phyloP scores from a whole-genome alignment of 2,888 invertebrate species.

The Willowsia nigromaculata region DNA sequence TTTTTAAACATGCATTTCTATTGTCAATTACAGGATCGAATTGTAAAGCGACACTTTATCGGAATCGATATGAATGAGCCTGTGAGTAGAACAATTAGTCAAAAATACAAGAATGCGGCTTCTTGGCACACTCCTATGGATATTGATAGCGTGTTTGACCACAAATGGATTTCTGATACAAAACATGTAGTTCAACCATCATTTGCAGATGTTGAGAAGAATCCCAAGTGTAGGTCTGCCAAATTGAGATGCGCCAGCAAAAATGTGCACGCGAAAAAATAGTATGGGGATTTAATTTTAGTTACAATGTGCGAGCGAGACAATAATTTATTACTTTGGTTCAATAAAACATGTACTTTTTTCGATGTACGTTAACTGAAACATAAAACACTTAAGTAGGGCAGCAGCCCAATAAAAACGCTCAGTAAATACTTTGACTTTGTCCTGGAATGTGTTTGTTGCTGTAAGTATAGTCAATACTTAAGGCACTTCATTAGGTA shows the following conservation, averaged over 20 bases:
- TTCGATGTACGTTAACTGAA: too few species aligned
- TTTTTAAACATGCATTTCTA: too few species aligned
- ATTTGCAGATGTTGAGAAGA: slow-evolving; percentile 87
- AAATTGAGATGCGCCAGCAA: slow-evolving; percentile 92
- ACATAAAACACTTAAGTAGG: too few species aligned
- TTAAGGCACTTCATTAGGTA: too few species aligned
- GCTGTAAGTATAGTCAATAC: too few species aligned
- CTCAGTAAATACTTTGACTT: too few species aligned
- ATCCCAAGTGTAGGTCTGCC: slow-evolving; percentile 94
- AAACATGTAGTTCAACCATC: slow-evolving; percentile 90
- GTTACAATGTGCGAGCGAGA: too few species aligned
- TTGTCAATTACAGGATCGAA: slow-evolving; percentile 95
- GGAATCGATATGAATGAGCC: slow-evolving; percentile 88
- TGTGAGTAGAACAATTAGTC: slow-evolving; percentile 85
- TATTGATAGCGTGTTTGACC: slow-evolving; percentile 84
- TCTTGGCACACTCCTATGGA: slow-evolving; percentile 84
- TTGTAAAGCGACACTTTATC: slow-evolving; percentile 93
- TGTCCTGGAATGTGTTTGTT: too few species aligned
- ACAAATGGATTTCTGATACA: slow-evolving; percentile 88
- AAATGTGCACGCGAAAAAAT: background rate
- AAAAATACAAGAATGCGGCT: slow-evolving; percentile 86
- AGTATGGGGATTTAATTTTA: background rate
- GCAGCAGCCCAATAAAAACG: too few species aligned
- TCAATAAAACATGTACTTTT: too few species aligned
- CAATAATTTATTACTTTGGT: too few species aligned